Conservation (phyloP, 2,888 invertebrate genomes). For the Diachrysia chrysitis region DNA sequence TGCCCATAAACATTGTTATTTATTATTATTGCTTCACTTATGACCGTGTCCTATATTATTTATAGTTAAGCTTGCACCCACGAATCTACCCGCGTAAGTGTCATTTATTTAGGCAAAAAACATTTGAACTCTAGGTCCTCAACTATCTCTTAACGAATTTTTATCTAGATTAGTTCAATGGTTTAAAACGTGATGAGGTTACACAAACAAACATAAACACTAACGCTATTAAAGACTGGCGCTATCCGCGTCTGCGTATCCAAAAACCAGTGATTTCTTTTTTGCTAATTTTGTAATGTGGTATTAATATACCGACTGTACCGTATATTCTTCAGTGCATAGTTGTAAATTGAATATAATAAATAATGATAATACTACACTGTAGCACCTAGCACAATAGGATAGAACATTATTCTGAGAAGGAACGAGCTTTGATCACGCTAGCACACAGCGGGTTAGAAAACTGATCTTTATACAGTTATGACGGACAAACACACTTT, state of each 20-base stretch:
- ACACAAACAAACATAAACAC: too few species aligned
- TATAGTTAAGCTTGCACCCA: conserved; percentile 9
- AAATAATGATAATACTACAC: not conserved
- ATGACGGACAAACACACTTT: not conserved
- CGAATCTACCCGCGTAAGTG: not conserved
- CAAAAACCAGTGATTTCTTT: too few species aligned
- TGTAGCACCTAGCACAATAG: not conserved
- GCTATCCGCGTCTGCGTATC: too few species aligned
- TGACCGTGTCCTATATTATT: conserved; percentile 38
- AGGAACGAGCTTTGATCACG: not conserved
- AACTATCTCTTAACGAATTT: too few species aligned
- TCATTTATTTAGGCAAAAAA: not conserved
- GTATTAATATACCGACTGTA: not conserved
- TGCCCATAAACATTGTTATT: conserved; percentile 60
- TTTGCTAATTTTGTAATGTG: not conserved
- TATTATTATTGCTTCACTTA: conserved; percentile 57
- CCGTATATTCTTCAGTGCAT: not conserved
- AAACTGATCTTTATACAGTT: not conserved
- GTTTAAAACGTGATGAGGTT: too few species aligned
- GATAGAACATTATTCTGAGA: not conserved
- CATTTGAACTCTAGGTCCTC: too few species aligned
- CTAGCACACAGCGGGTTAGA: not conserved
- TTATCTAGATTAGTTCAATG: too few species aligned
- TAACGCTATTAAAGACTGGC: too few species aligned
- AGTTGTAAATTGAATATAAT: not conserved